These are phyloP conservation scores for Megaleporinus macrocephalus DNA, from an alignment of 2,113 vertebrate species.

Conservation along the genomic window DNA sequence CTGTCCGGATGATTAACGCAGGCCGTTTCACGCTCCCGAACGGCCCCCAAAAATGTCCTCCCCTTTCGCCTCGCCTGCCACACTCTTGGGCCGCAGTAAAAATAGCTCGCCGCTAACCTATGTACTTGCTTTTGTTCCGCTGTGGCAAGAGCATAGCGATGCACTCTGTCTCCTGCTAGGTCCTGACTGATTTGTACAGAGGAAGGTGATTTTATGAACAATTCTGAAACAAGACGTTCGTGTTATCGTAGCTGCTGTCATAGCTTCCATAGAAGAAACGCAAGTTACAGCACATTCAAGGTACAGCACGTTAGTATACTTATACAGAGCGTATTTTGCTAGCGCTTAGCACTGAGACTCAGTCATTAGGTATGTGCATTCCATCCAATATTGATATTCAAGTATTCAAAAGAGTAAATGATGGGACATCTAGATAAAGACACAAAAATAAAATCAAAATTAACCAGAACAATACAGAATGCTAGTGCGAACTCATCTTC, in stretches of 20 bases:
- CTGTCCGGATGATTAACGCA: slow-evolving; percentile 79
- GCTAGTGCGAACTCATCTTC: too few relatives aligned
- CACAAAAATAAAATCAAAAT: too few relatives aligned
- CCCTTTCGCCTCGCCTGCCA: slow-evolving; percentile 64
- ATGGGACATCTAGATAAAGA: too few relatives aligned
- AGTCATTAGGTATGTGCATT: neutral
- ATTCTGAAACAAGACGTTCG: too few relatives aligned
- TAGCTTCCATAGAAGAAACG: too few relatives aligned
- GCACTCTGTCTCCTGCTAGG: slow-evolving; percentile 54
- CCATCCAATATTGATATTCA: neutral
- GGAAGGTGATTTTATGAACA: slow-evolving; percentile 4
- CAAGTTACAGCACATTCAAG: neutral
- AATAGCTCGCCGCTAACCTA: slow-evolving; percentile 68
- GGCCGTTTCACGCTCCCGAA: slow-evolving; percentile 69
- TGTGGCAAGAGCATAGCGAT: slow-evolving; percentile 51
- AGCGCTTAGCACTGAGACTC: slow-evolving; percentile 27
- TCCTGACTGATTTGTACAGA: slow-evolving; percentile 24
- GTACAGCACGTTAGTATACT: neutral
- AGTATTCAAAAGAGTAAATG: too few relatives aligned
- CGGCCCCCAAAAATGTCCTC: slow-evolving; percentile 67
- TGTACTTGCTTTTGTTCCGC: slow-evolving; percentile 57
- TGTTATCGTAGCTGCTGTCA: too few relatives aligned
- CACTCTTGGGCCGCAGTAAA: slow-evolving; percentile 75
- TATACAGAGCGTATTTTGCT: neutral
- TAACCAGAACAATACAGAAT: too few relatives aligned